Conservation (phyloP, 2,113 vertebrate species). For the Daubentonia madagascariensis region DNA sequence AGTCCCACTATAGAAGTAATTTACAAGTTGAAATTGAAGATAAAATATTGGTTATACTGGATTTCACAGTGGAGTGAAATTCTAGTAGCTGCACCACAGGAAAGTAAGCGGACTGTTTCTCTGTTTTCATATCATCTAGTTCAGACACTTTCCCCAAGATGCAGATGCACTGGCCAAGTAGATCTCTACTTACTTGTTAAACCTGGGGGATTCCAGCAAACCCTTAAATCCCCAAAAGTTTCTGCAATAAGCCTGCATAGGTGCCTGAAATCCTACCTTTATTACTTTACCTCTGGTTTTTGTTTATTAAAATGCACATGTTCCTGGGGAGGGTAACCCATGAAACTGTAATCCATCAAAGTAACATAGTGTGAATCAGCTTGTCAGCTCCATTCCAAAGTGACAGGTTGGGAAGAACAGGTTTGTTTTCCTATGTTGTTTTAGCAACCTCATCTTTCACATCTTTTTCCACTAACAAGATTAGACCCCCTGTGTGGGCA, state of each 20-base stretch:
- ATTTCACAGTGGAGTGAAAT: constrained; percentile 37
- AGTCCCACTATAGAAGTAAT: constrained; percentile 45
- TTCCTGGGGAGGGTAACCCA: constrained; percentile 26
- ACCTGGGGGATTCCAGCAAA: background rate
- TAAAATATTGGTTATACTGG: constrained; percentile 7
- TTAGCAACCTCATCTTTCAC: constrained; percentile 20
- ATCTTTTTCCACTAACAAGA: constrained; percentile 15
- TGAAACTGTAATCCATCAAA: constrained; percentile 53
- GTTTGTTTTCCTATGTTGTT: constrained; percentile 35
- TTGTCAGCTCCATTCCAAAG: constrained; percentile 23
- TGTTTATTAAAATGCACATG: constrained; percentile 55
- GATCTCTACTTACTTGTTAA: background rate
- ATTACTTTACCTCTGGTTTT: constrained; percentile 22
- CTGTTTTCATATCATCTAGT: background rate
- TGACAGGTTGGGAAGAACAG: constrained; percentile 33
- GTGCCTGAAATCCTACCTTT: constrained; percentile 24
- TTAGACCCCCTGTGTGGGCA: background rate
- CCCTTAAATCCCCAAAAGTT: background rate
- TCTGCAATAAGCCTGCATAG: background rate
- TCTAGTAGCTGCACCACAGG: background rate
- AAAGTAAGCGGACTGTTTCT: background rate
- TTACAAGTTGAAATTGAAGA: constrained; percentile 68
- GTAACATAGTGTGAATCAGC: background rate
- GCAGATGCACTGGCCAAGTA: background rate
- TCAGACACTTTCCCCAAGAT: background rate